These are phyloP conservation scores for Caradrina clavipalpis DNA, from an alignment of 2,888 invertebrate species.

Conservation along the genomic window DNA sequence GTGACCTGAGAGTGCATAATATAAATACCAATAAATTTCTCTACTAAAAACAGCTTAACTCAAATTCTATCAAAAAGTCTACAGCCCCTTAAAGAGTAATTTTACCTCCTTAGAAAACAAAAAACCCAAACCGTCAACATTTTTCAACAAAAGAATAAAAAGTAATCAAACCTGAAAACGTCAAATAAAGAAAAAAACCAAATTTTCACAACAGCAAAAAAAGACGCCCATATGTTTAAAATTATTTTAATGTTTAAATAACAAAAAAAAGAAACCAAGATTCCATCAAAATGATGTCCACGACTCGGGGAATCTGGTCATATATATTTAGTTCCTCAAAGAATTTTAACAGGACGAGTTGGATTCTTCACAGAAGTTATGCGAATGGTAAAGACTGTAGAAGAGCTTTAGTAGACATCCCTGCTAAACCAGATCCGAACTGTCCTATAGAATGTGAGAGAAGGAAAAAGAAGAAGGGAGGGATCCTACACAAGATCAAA, in stretches of 20 bases:
- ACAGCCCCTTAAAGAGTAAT: neutral
- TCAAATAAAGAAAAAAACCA: constrained; percentile 52
- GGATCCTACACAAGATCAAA: constrained; percentile 83
- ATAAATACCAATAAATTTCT: too few relatives aligned
- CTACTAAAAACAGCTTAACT: too few relatives aligned
- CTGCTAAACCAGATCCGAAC: constrained; percentile 72
- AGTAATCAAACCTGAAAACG: constrained; percentile 30
- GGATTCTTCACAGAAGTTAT: constrained; percentile 65
- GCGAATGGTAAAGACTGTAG: constrained; percentile 76
- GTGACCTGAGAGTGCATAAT: too few relatives aligned
- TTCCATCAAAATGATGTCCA: constrained; percentile 59
- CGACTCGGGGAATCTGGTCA: constrained; percentile 67
- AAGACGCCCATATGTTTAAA: constrained; percentile 53
- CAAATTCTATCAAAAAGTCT: too few relatives aligned
- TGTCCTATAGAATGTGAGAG: constrained; percentile 77
- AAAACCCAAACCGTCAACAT: neutral
- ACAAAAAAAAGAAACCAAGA: constrained; percentile 56
- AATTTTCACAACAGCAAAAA: constrained; percentile 72
- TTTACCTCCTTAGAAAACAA: neutral
- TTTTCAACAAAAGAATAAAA: constrained; percentile 43
- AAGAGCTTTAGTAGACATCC: constrained; percentile 79
- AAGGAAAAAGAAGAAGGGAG: constrained; percentile 72
- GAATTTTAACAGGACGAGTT: constrained; percentile 46
- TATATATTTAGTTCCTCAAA: constrained; percentile 58
- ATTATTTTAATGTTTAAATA: constrained; percentile 53